phyloP scores from a whole-genome alignment of 2,888 invertebrate genomes.

The Chydorus sphaericus region DNA sequence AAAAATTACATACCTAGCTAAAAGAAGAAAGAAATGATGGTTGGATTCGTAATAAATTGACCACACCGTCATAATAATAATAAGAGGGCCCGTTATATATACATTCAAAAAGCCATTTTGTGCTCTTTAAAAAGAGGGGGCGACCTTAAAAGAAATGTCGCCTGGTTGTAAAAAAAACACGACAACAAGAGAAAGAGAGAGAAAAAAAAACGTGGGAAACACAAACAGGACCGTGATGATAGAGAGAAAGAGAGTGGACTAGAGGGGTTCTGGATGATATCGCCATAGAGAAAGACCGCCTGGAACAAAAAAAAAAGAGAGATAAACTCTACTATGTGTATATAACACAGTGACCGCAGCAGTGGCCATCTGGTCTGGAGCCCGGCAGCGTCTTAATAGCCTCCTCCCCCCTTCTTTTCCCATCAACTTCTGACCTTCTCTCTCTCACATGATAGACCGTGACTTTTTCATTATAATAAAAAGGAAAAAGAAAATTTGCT shows the following conservation, averaged over 20 bases:
- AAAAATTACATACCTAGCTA: too few species aligned
- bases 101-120: too few species aligned
- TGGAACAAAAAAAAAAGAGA: background rate
- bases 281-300: background rate
- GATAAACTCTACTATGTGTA: background rate
- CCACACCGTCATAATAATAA: too few species aligned
- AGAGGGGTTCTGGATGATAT: background rate
- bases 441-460: background rate
- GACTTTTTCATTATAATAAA: background rate
- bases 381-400: background rate
- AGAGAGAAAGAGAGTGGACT: conserved; percentile 1
- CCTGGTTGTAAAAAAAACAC: background rate
- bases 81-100: too few species aligned
- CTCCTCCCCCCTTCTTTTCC: background rate
- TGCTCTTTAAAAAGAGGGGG: background rate
- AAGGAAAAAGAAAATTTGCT: too few species aligned
- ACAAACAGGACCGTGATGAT: background rate
- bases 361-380: conserved; percentile 5
- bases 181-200: background rate
- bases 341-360: conserved; percentile 4
- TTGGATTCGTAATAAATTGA: too few species aligned
- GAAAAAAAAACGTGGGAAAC: background rate
- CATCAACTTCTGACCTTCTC: background rate
- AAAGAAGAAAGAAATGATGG: too few species aligned
- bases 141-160: background rate